Conservation (phyloP, 2,113 vertebrate species). For the Abramis brama region DNA sequence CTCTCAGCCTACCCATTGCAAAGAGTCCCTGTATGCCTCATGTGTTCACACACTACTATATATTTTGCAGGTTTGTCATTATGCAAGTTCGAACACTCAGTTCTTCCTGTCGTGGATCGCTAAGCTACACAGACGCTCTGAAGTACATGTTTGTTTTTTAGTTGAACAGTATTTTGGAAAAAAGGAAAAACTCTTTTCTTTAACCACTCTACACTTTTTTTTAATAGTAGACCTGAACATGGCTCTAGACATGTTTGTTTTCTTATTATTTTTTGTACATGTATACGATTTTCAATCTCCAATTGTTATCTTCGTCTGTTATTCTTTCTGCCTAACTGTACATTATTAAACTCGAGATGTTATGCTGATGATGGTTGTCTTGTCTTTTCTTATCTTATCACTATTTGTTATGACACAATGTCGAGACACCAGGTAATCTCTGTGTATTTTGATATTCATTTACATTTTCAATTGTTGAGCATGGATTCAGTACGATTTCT, state of each 20-base stretch:
- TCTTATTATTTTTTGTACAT: slow-evolving; percentile 63
- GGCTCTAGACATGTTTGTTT: not conserved
- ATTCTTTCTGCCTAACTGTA: slow-evolving; percentile 73
- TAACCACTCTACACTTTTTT: slow-evolving; percentile 27
- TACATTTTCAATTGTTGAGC: no score
- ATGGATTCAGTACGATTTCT: no score
- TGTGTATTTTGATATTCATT: no score
- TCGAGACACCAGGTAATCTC: not conserved
- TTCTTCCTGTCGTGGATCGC: slow-evolving; percentile 37
- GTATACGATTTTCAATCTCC: slow-evolving; percentile 64
- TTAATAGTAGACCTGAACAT: slow-evolving; percentile 27
- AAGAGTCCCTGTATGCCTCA: not conserved
- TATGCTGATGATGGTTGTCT: slow-evolving; percentile 57
- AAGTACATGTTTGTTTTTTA: not conserved
- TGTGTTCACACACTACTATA: not conserved
- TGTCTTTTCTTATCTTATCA: not conserved
- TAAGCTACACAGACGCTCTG: slow-evolving; percentile 2
- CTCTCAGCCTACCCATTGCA: not conserved
- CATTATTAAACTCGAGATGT: slow-evolving; percentile 76
- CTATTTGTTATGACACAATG: not conserved
- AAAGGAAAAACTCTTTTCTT: not conserved
- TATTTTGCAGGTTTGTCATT: slow-evolving; percentile 59
- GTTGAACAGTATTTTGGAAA: not conserved
- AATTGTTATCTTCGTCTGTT: slow-evolving; percentile 61
- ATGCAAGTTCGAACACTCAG: slow-evolving; percentile 17